Evolutionary conservation across 2,888 invertebrate species (phyloP).

Genomic region (Heliconius ethilla): DNA sequence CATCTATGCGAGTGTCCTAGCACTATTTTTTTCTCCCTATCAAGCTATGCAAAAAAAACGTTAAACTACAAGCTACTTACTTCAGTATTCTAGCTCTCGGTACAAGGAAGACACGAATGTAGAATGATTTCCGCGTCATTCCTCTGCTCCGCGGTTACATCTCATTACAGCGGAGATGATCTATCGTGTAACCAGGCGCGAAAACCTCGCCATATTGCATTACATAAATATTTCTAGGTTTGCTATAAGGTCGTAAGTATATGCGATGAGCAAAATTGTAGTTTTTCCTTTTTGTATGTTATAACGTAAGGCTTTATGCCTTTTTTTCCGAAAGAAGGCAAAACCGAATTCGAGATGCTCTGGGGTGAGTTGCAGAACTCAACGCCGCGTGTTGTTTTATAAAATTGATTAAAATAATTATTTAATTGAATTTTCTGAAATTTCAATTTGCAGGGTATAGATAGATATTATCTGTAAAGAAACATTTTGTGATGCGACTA

Average conservation of each 20-base stretch:
- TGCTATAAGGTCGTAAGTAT: neutral
- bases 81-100: neutral
- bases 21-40: neutral
- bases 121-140: conserved; percentile 34
- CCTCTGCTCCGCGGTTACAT: conserved; percentile 40
- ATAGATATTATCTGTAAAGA: no score
- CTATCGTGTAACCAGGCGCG: conserved; percentile 37
- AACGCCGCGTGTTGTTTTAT: no score
- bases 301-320: neutral
- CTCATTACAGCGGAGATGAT: conserved; percentile 40
- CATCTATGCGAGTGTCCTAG: neutral
- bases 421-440: no score
- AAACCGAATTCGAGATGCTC: neutral
- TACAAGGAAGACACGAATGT: conserved; percentile 32
- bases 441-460: no score
- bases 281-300: neutral
- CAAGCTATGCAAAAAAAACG: neutral
- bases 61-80: neutral
- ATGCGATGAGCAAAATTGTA: neutral
- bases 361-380: no score
- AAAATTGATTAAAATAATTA: no score
- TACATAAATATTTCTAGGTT: conserved; percentile 3
- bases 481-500: no score
- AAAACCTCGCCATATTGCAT: conserved; percentile 7
- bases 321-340: neutral